Evolutionary conservation across 1,140 invertebrate genomes (phyloP).

Genomic region (Physella acuta): DNA sequence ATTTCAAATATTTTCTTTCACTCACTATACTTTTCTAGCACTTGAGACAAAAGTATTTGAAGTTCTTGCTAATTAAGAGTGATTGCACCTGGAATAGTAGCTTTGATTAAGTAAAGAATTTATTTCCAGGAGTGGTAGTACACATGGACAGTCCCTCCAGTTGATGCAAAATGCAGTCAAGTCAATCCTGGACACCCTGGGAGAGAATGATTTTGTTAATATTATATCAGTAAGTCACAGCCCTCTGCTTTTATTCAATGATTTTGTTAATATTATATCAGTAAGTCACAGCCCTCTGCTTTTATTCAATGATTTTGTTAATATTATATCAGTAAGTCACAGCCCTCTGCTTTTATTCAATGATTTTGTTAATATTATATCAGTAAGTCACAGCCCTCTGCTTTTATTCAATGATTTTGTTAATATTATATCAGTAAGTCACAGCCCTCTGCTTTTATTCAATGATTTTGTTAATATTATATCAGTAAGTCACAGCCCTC

Average conservation of each 20-base stretch:
- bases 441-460: too few species aligned
- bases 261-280: not conserved
- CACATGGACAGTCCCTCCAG: slow-evolving; percentile 56
- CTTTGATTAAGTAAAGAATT: slow-evolving; percentile 8
- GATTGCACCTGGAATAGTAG: not conserved
- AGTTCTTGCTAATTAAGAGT: not conserved
- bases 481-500: too few species aligned
- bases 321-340: too few species aligned
- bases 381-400: too few species aligned
- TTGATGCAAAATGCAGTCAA: slow-evolving; percentile 58
- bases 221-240: slow-evolving; percentile 50
- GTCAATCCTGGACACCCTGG: slow-evolving; percentile 56
- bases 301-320: too few species aligned
- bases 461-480: too few species aligned
- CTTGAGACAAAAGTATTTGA: not conserved
- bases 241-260: not conserved
- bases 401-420: too few species aligned
- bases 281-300: too few species aligned
- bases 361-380: too few species aligned
- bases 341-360: too few species aligned
- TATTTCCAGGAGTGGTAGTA: slow-evolving; percentile 62
- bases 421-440: too few species aligned
- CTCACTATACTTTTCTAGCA: not conserved
- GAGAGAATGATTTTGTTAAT: slow-evolving; percentile 60
- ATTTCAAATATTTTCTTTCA: too few species aligned